Evolutionary conservation across 64 coral and sea anemone genomes (phyloP).

Genomic region (Actinia tenebrosa): DNA sequence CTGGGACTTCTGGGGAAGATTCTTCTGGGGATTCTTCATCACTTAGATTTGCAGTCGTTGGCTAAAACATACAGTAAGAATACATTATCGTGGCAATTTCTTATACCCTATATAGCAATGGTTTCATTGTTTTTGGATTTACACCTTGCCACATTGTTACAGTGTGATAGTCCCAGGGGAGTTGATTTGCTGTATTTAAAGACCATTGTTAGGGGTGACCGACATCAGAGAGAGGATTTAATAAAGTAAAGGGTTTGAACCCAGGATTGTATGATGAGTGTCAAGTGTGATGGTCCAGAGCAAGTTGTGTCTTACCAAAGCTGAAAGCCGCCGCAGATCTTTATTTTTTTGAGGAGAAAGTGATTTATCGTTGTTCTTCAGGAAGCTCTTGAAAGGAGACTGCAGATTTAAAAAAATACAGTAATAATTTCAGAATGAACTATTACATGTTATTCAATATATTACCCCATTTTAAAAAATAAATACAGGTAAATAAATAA

Average conservation of each 20-base stretch:
- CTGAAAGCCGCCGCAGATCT: conserved; percentile 48
- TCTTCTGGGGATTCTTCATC: conserved; percentile 60
- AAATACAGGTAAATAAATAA: too few relatives aligned
- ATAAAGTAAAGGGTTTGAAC: neutral
- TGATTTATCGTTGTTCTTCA: conserved; percentile 83
- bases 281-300: too few relatives aligned
- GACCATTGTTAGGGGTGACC: too few relatives aligned
- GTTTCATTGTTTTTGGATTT: too few relatives aligned
- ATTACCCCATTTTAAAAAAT: too few relatives aligned
- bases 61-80: conserved; percentile 2
- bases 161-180: too few relatives aligned
- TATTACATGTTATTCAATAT: neutral
- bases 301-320: conserved; percentile 48
- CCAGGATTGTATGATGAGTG: too few relatives aligned
- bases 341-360: conserved; percentile 76
- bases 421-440: neutral
- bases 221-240: neutral
- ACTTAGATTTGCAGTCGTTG: conserved; percentile 60
- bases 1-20: conserved; percentile 31
- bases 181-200: too few relatives aligned
- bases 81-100: too few relatives aligned
- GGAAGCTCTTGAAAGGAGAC: conserved; percentile 81
- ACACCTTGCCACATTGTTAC: too few relatives aligned
- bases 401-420: neutral
- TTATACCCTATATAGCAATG: too few relatives aligned